phyloP scores from a whole-genome alignment of 2,797 vertebrate species.

The Sebastes minor region DNA sequence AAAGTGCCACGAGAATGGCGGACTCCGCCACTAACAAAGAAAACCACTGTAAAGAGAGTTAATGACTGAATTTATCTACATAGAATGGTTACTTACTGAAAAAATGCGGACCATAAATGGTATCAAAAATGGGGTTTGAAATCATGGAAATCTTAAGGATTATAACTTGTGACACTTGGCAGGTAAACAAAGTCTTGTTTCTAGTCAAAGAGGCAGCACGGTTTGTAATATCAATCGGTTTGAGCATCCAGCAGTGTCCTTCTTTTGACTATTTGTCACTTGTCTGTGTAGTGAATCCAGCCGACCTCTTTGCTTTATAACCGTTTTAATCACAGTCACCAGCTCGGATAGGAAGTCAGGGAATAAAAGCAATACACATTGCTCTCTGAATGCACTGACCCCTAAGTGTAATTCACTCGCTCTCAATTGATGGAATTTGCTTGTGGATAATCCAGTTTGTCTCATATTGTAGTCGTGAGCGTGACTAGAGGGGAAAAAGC shows the following conservation, averaged over 20 bases:
- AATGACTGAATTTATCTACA: neutral
- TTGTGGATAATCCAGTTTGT: conserved; percentile 33
- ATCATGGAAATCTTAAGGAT: neutral
- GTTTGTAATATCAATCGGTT: neutral
- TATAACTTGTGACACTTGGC: neutral
- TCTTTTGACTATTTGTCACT: neutral
- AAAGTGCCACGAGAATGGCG: rapidly evolving
- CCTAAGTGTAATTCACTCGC: conserved; percentile 23
- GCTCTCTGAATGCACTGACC: conserved; percentile 25
- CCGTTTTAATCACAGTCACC: conserved; percentile 28
- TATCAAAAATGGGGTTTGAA: neutral
- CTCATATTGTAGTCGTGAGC: neutral
- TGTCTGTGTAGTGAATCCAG: neutral
- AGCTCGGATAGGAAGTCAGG: conserved; percentile 44
- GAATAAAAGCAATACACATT: conserved; percentile 41
- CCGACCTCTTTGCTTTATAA: neutral
- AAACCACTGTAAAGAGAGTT: neutral
- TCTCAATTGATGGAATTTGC: conserved; percentile 10
- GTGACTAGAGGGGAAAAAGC: neutral
- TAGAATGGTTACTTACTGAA: neutral
- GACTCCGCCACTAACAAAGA: neutral
- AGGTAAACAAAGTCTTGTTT: neutral
- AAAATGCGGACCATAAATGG: neutral
- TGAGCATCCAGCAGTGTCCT: neutral
- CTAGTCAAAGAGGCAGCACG: neutral